These are phyloP conservation scores for Silurus lanzhouensis DNA, from an alignment of 2,797 vertebrate genomes.

Conservation along the genomic window DNA sequence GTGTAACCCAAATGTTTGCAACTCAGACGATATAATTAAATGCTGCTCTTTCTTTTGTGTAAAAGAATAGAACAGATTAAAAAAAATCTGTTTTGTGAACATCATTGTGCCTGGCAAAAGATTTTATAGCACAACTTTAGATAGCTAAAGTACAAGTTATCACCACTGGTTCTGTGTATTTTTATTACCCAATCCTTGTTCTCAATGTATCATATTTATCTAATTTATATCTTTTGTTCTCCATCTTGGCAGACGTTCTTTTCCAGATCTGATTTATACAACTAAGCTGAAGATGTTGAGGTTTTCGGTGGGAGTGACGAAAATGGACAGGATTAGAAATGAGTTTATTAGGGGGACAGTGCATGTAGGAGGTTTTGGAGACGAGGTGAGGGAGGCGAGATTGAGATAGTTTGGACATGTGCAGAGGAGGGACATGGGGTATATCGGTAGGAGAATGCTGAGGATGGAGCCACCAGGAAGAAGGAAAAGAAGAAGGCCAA, in stretches of 20 bases:
- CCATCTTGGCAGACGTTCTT: neutral
- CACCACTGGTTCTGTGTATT: neutral
- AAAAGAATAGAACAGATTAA: neutral
- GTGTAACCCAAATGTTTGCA: neutral
- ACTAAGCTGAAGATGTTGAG: too few relatives aligned
- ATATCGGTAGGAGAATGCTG: too few relatives aligned
- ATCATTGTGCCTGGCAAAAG: neutral
- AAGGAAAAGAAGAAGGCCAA: too few relatives aligned
- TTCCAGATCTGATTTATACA: too few relatives aligned
- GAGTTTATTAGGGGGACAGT: too few relatives aligned
- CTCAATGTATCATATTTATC: neutral
- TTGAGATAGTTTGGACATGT: too few relatives aligned
- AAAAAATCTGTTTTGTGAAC: neutral
- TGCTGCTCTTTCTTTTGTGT: neutral
- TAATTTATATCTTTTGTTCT: neutral
- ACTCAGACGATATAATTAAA: conserved; percentile 1
- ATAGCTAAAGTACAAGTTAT: neutral
- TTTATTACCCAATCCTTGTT: neutral
- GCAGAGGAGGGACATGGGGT: too few relatives aligned
- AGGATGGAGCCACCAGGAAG: too few relatives aligned
- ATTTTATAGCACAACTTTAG: neutral
- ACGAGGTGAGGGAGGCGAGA: too few relatives aligned
- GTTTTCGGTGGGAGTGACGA: too few relatives aligned
- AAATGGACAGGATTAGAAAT: too few relatives aligned
- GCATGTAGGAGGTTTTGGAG: too few relatives aligned